Percentiles rank a stretch among this genome's conserved stretches.
Evolutionary conservation across 2,113 vertebrate genomes (phyloP).

Genomic region (Carlito syrichta): DNA sequence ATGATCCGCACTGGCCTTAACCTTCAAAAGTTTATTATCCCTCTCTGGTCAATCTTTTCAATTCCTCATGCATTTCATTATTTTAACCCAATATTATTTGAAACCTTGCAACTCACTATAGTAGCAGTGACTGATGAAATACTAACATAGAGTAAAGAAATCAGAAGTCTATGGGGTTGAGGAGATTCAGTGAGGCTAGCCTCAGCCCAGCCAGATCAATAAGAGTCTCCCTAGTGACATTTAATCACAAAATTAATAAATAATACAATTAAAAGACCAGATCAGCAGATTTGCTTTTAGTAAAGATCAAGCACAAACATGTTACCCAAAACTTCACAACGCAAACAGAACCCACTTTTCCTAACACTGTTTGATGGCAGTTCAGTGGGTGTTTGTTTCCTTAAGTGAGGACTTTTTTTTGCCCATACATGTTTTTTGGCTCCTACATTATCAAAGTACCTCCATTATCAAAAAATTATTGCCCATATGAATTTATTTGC

Average conservation of each 20-base stretch:
- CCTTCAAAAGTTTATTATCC: background rate
- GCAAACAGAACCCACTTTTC: background rate
- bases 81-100: background rate
- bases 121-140: background rate
- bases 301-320: background rate
- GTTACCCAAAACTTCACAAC: background rate
- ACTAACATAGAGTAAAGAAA: background rate
- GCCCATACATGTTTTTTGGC: background rate
- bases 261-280: background rate
- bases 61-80: background rate
- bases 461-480: background rate
- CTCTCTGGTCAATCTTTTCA: background rate
- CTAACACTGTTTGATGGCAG: background rate
- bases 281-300: background rate
- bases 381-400: background rate
- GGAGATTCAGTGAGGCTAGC: background rate
- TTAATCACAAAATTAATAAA: background rate
- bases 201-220: background rate
- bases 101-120: background rate
- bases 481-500: background rate
- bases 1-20: background rate
- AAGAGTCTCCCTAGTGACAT: background rate
- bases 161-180: background rate
- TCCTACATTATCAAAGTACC: background rate
- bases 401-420: background rate